phyloP scores from a whole-genome alignment of 2,113 vertebrate species.

The Rhea pennata region DNA sequence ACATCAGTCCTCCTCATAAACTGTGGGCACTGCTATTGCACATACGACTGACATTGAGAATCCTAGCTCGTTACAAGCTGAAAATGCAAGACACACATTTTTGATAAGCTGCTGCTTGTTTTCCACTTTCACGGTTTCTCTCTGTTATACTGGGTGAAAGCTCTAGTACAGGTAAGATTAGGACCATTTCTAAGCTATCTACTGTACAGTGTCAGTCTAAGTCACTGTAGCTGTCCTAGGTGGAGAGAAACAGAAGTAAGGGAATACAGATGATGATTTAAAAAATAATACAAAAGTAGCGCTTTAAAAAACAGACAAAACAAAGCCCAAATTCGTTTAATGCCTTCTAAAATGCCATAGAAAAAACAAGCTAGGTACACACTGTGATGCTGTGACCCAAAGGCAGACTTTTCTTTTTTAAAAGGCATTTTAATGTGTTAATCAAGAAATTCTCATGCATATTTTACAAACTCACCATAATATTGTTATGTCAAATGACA shows the following conservation, averaged over 20 bases:
- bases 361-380: not conserved
- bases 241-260: not conserved
- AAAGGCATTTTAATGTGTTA: not conserved
- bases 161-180: not conserved
- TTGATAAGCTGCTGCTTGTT: not conserved
- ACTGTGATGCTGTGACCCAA: not conserved
- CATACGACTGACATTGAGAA: not conserved
- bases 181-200: not conserved
- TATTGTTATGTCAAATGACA: not conserved
- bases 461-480: not conserved
- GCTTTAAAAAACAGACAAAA: not conserved
- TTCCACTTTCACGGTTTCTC: not conserved
- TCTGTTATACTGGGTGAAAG: not conserved
- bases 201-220: not conserved
- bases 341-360: not conserved
- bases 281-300: not conserved
- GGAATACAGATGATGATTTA: not conserved
- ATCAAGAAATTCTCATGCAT: not conserved
- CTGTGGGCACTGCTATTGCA: not conserved
- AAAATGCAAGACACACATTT: not conserved
- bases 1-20: not conserved
- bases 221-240: not conserved
- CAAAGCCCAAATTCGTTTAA: not conserved
- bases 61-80: not conserved
- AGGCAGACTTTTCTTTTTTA: not conserved